These are phyloP conservation scores for Cantharis lateralis DNA, from an alignment of 2,888 invertebrate genomes.

Conservation along the genomic window DNA sequence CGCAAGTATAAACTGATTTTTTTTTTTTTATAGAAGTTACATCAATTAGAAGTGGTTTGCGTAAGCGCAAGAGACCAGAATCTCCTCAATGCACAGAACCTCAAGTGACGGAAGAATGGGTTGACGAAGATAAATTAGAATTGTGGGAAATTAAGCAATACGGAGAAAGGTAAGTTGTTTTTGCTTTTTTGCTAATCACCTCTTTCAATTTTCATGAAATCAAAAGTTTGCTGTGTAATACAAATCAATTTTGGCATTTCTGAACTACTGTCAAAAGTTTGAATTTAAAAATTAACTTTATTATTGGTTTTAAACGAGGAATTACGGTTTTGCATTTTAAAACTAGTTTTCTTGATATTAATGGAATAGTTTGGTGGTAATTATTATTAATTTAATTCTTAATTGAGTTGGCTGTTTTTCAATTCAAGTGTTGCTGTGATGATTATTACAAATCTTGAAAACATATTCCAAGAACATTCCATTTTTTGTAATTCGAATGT, in stretches of 20 bases:
- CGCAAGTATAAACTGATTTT: neutral
- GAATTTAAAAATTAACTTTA: neutral
- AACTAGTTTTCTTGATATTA: neutral
- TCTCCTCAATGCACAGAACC: conserved; percentile 94
- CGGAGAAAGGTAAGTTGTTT: conserved; percentile 72
- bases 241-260: neutral
- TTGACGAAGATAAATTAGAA: conserved; percentile 93
- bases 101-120: conserved; percentile 94
- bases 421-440: neutral
- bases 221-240: neutral
- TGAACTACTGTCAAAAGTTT: neutral
- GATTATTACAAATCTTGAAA: neutral
- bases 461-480: neutral
- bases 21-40: conserved; percentile 74
- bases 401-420: neutral
- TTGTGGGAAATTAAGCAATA: conserved; percentile 96
- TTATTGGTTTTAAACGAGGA: neutral
- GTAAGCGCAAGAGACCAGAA: conserved; percentile 91
- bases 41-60: conserved; percentile 89
- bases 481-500: too few species aligned
- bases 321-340: neutral
- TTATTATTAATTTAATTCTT: neutral
- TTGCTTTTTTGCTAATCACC: neutral
- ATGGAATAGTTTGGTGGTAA: neutral
- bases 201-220: conserved; percentile 7